phyloP scores from a whole-genome alignment of 2,888 invertebrate genomes.

The Ctena decussata region DNA sequence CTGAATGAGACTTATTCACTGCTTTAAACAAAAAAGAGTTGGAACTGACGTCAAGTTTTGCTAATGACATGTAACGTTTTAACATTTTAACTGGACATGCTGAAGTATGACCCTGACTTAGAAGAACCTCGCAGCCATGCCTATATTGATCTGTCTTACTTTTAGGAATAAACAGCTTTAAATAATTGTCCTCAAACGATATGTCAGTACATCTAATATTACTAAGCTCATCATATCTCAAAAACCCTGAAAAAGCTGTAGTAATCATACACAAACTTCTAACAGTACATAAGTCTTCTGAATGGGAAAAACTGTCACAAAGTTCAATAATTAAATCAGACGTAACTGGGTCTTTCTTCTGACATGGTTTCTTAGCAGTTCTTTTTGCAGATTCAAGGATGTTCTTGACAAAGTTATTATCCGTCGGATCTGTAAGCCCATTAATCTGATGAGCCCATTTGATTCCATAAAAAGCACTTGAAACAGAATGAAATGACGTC shows the following conservation, averaged over 20 bases:
- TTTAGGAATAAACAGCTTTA: background rate
- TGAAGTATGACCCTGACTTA: background rate
- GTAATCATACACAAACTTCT: slow-evolving; percentile 30
- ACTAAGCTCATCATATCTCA: slow-evolving; percentile 27
- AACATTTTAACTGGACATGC: slow-evolving; percentile 11
- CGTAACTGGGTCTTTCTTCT: slow-evolving; percentile 29
- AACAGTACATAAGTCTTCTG: slow-evolving; percentile 9
- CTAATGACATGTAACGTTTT: background rate
- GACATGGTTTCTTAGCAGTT: background rate
- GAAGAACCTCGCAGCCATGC: background rate
- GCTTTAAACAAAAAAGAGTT: background rate
- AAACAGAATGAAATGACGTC: background rate
- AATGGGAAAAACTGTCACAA: slow-evolving; percentile 10
- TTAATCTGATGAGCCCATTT: background rate
- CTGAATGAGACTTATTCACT: background rate
- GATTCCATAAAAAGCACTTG: background rate
- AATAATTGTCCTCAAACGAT: background rate
- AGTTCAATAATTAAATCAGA: background rate
- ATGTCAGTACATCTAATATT: background rate
- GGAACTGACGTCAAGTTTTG: background rate
- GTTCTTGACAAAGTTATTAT: background rate
- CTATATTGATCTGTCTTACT: slow-evolving; percentile 23
- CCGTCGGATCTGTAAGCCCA: background rate
- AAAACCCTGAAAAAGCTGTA: slow-evolving; percentile 14
- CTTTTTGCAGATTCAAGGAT: background rate